Percentiles rank a stretch among this genome's conserved stretches.
Evolutionary conservation across 2,797 vertebrate species (phyloP).

Genomic region (Trichosurus vulpecula): DNA sequence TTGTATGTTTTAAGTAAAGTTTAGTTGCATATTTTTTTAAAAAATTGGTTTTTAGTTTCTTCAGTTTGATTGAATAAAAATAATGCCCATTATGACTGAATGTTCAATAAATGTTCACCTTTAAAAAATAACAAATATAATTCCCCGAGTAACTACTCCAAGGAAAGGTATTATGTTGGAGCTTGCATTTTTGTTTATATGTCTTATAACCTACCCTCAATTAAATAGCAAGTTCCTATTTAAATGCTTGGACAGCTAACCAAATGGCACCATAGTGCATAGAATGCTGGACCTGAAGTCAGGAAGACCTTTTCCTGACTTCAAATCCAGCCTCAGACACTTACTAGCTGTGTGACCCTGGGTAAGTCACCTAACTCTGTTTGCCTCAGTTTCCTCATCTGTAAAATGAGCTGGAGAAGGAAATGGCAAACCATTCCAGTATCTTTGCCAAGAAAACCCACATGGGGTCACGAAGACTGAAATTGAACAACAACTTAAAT

Average conservation of each 20-base stretch:
- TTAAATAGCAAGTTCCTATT: neutral
- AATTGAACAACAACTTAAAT: neutral
- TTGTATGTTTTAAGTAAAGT: neutral
- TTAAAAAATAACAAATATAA: neutral
- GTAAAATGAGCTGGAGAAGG: neutral
- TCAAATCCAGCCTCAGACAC: neutral
- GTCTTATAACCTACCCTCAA: neutral
- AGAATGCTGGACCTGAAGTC: neutral
- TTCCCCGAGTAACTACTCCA: neutral
- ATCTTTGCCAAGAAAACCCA: neutral
- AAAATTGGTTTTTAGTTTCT: neutral
- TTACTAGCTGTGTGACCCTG: neutral
- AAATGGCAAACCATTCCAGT: neutral
- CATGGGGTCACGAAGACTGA: neutral
- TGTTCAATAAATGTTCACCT: neutral
- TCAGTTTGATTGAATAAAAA: neutral
- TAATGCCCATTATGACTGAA: neutral
- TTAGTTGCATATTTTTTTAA: neutral
- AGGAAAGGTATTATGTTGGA: neutral
- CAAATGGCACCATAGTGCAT: neutral
- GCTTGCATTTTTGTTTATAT: neutral
- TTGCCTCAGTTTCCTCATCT: neutral
- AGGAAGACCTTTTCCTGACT: neutral
- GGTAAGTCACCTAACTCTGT: neutral
- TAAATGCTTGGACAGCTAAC: neutral